A percentile compares a stretch with the other conserved stretches of the same genome.
Conservation (phyloP, 2,797 vertebrate genomes). For the Sebastes miniatus region DNA sequence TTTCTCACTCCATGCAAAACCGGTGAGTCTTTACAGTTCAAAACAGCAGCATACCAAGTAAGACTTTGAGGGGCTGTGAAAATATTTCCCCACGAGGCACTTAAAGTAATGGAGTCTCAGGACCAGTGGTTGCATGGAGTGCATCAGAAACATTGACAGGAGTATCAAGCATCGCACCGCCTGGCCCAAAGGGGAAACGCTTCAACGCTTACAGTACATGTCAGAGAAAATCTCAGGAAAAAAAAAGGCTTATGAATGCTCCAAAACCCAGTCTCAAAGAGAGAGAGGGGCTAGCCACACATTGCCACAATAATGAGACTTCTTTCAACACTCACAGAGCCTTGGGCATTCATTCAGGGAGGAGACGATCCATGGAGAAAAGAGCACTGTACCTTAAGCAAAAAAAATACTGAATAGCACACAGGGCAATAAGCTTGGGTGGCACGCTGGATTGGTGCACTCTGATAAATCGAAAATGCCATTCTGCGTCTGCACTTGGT, state of each 20-base stretch:
- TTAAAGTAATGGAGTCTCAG: conserved; percentile 76
- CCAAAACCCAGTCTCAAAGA: conserved; percentile 67
- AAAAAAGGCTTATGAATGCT: conserved; percentile 70
- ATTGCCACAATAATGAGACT: conserved; percentile 74
- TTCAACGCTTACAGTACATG: conserved; percentile 68
- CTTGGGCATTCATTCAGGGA: conserved; percentile 72
- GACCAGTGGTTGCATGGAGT: conserved; percentile 67
- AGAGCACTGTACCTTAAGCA: conserved; percentile 76
- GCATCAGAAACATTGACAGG: conserved; percentile 76
- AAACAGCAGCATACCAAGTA: conserved; percentile 63
- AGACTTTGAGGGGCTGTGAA: conserved; percentile 49
- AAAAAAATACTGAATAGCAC: conserved; percentile 61
- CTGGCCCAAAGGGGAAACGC: conserved; percentile 77
- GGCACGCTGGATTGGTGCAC: conserved; percentile 45
- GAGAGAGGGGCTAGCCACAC: conserved; percentile 62
- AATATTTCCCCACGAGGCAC: conserved; percentile 75
- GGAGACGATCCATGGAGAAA: conserved; percentile 71
- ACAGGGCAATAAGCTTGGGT: conserved; percentile 55
- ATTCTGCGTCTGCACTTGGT: conserved; percentile 14
- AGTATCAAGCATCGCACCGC: conserved; percentile 69
- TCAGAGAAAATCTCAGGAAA: conserved; percentile 69
- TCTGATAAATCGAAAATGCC: conserved; percentile 55
- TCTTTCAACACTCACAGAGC: conserved; percentile 75
- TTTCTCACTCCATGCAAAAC: conserved; percentile 66
- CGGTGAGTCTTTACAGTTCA: conserved; percentile 25